phyloP scores from a whole-genome alignment of 2,888 invertebrate species.

The Trilocha varians region DNA sequence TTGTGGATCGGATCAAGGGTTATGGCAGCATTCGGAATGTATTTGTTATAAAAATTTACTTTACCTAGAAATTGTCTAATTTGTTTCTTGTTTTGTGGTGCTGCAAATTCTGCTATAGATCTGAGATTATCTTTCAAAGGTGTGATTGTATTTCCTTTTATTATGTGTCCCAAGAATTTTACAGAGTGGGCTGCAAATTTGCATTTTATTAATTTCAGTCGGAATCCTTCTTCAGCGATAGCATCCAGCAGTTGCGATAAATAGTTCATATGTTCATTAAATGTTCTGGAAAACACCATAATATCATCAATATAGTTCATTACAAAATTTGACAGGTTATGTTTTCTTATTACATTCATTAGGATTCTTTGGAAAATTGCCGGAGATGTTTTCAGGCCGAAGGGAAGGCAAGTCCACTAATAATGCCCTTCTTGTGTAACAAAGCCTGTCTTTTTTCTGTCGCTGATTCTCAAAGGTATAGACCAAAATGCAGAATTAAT shows the following conservation, averaged over 20 bases:
- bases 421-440: conserved; percentile 3
- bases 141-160: conserved; percentile 7
- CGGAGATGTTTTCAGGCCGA: conserved; percentile 21
- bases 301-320: conserved; percentile 8
- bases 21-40: conserved; percentile 2
- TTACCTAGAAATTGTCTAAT: conserved; percentile 6
- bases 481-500: conserved; percentile 32
- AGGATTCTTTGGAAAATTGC: conserved; percentile 21
- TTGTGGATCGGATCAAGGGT: conserved; percentile 2
- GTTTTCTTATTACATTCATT: conserved; percentile 9
- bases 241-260: conserved; percentile 4
- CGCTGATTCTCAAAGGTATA: conserved; percentile 18
- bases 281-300: conserved; percentile 2
- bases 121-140: conserved; percentile 5
- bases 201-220: conserved; percentile 8
- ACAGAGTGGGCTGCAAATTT: conserved; percentile 6
- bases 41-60: no score
- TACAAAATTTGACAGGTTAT: no score
- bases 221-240: conserved; percentile 4
- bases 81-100: conserved; percentile 6
- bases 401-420: no score
- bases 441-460: conserved; percentile 20
- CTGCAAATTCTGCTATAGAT: conserved; percentile 6
- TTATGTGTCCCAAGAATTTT: conserved; percentile 5
- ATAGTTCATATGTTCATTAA: conserved; percentile 1